Percentiles rank a stretch among this genome's conserved stretches.
Conservation (phyloP, 2,113 vertebrate genomes). For the Phasianus colchicus region DNA sequence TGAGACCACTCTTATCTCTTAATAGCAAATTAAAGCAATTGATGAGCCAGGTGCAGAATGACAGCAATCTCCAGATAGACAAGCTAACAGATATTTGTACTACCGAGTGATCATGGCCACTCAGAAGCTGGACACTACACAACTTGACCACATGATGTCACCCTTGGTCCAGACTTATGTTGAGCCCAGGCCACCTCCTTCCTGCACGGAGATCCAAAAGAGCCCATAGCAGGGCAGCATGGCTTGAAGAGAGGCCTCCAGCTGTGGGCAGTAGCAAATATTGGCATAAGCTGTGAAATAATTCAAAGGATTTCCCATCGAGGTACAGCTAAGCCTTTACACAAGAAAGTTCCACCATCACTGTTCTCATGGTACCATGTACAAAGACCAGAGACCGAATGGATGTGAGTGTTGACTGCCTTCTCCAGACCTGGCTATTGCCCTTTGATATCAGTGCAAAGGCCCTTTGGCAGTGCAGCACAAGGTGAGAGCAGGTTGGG, state of each 20-base stretch:
- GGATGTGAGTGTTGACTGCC: fast-evolving
- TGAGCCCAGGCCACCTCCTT: not conserved
- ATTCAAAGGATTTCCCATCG: not conserved
- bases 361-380: fast-evolving
- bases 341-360: fast-evolving
- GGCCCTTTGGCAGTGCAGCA: not conserved
- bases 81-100: fast-evolving
- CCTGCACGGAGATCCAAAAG: not conserved
- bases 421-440: not conserved
- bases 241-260: not conserved
- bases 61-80: fast-evolving
- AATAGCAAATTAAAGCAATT: fast-evolving
- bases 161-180: not conserved
- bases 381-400: fast-evolving
- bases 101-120: fast-evolving
- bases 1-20: not conserved
- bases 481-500: fast-evolving
- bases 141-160: constrained; percentile 4
- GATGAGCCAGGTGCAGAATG: not conserved
- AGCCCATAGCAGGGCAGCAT: not conserved
- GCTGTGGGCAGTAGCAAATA: fast-evolving
- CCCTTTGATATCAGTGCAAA: not conserved
- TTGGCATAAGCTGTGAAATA: fast-evolving
- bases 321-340: not conserved
- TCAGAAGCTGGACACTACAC: not conserved